Conservation (phyloP, 2,113 vertebrate species). For the Oncorhynchus keta region DNA sequence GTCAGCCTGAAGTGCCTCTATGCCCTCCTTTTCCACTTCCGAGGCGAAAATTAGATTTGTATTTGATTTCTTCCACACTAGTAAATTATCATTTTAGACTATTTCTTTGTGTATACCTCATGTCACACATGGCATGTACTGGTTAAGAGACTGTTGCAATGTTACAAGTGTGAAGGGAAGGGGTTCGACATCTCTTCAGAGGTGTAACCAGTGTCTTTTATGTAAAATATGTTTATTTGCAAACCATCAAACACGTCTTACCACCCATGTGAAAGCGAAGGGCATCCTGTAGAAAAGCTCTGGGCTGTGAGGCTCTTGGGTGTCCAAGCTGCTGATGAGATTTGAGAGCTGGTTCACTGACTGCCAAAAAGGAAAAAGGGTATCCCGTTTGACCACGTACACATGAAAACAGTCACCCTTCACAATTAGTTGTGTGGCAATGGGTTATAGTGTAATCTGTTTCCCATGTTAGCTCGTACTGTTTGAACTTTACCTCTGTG, state of each 20-base stretch:
- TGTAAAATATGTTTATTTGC: neutral
- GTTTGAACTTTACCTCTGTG: slow-evolving; percentile 76
- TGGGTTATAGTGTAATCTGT: neutral
- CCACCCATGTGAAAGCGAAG: slow-evolving; percentile 88
- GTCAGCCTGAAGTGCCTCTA: too few relatives aligned
- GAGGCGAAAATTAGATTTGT: too few relatives aligned
- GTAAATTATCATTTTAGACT: neutral
- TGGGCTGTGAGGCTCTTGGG: slow-evolving; percentile 84
- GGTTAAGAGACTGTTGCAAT: too few relatives aligned
- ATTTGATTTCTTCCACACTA: slow-evolving; percentile 82
- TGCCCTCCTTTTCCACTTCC: too few relatives aligned
- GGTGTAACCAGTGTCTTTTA: neutral
- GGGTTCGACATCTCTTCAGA: neutral
- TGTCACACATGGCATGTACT: too few relatives aligned
- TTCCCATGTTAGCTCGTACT: neutral
- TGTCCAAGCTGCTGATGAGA: slow-evolving; percentile 80
- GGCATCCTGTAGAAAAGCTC: slow-evolving; percentile 87
- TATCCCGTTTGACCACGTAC: neutral
- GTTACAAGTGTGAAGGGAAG: neutral
- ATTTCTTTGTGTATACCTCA: too few relatives aligned
- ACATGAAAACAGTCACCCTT: neutral
- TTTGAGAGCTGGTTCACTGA: slow-evolving; percentile 80
- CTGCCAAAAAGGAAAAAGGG: slow-evolving; percentile 64
- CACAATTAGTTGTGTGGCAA: neutral
- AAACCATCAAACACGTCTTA: slow-evolving; percentile 64